Base-by-base conservation (phyloP, 2,797 vertebrate genomes). In the Babyrousa celebensis region DNA sequence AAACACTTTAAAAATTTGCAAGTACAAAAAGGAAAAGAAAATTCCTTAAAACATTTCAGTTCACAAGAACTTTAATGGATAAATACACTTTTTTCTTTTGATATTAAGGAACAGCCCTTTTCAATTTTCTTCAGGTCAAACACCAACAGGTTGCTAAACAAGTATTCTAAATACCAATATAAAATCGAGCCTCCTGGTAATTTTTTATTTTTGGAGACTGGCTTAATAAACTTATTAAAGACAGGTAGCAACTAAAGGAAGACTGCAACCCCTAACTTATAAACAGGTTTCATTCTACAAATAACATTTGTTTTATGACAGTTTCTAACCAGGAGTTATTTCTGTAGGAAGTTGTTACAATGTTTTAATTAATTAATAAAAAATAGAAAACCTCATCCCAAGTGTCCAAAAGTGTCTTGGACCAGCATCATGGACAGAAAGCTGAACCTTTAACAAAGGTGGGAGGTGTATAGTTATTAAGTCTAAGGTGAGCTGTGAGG, bases 11-110 rank as follows among this genome's bases (percentile, higher is more conserved):
- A 78, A 82, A 89, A 25, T 29, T 32, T 93, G 36, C 89, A 79
- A 96, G 67, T 86, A 78, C 32, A 84, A 91, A 89, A 71, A 18
- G 27, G 65, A 75, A 48, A 91, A 82, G 62, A 82, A 84, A 78
- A 90, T 65, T 63, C 77, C 65, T 79, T 67, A 88, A 88, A 93
- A 95, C n/a, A 77, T 91, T 94, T 95, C 86, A 77, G 5, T 92
- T 88, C 17, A n/a, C 16, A 91, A 78, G 12, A 92, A 95, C 40
- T 83, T 70, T 75, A 40, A 72, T 21, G 60, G 14, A 43, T 70
- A 48, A 29, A 43, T 54, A 71, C 6, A 6, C 29, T 32, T 84
- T 85, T 85, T 65, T 1, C 36, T 5, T 65, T 3, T 58, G 23
- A 87, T 84, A 87, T 60, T 85, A 90, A 78, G 4, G 23, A 79